Percentiles rank a stretch among this genome's conserved stretches.
Conservation (phyloP, 2,888 invertebrate species). For the Chironomus riparius region DNA sequence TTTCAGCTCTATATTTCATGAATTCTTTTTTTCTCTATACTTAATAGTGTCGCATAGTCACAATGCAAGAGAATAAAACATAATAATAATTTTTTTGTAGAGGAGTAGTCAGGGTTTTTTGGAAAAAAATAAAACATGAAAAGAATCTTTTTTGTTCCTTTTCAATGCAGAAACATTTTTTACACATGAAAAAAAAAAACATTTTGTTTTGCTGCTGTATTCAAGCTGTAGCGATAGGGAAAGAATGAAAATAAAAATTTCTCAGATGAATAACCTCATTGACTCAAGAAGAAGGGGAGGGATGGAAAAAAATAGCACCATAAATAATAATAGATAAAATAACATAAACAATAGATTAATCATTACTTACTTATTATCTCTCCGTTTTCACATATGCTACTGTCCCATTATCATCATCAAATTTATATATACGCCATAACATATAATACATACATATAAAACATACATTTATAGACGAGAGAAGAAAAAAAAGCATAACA, state of each 20-base stretch:
- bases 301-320: background rate
- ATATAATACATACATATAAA: background rate
- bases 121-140: background rate
- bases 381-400: background rate
- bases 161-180: background rate
- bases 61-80: background rate
- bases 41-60: background rate
- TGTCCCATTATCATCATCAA: background rate
- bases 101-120: background rate
- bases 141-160: too few relatives aligned
- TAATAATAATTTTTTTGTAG: background rate
- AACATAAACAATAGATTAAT: constrained; percentile 7
- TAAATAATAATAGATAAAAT: constrained; percentile 2
- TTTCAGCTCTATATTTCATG: background rate
- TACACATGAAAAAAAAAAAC: background rate
- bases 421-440: background rate
- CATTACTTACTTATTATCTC: background rate
- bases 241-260: background rate
- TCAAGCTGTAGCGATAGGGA: background rate
- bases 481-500: background rate
- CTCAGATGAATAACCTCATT: background rate
- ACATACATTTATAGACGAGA: background rate
- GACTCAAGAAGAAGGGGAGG: background rate
- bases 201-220: too few relatives aligned
- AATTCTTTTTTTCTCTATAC: background rate